Percentiles rank a stretch among this genome's conserved stretches.
phyloP scores from a whole-genome alignment of 2,113 vertebrate genomes.

The Romanogobio albipinnatus region DNA sequence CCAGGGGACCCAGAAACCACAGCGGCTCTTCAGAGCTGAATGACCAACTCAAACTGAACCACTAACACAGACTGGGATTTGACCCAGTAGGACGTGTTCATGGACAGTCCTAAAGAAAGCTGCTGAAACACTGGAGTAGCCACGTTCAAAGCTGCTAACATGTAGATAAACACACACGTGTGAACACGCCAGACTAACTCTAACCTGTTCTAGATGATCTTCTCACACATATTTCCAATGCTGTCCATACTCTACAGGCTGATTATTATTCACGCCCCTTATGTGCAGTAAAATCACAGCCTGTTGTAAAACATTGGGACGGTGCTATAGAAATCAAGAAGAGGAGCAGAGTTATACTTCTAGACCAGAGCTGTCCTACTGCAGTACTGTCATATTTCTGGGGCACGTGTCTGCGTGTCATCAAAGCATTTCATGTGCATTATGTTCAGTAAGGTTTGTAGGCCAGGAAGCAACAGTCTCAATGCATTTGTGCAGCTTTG shows the following conservation, averaged over 20 bases:
- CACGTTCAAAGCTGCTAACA: neutral
- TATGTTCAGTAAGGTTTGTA: neutral
- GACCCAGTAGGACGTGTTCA: neutral
- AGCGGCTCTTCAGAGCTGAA: too few relatives aligned
- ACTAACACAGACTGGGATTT: neutral
- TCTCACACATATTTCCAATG: neutral
- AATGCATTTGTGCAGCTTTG: neutral
- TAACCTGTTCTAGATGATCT: neutral
- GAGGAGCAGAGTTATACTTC: too few relatives aligned
- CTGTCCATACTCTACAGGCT: neutral
- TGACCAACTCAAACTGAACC: too few relatives aligned
- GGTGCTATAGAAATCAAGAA: too few relatives aligned
- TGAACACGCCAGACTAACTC: neutral
- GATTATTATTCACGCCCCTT: neutral
- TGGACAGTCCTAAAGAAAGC: too few relatives aligned
- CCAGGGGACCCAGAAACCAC: too few relatives aligned
- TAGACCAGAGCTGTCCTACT: too few relatives aligned
- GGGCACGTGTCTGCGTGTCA: neutral
- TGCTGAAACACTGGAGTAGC: neutral
- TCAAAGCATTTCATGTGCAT: slow-evolving; percentile 29
- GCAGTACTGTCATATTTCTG: neutral
- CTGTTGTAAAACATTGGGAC: too few relatives aligned
- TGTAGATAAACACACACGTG: neutral
- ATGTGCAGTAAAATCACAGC: neutral
- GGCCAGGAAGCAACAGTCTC: slow-evolving; percentile 3